Evolutionary conservation across 2,113 vertebrate species (phyloP), one percentile per base, ranked within the genome.

Genomic region (Stictonetta naevosa): DNA sequence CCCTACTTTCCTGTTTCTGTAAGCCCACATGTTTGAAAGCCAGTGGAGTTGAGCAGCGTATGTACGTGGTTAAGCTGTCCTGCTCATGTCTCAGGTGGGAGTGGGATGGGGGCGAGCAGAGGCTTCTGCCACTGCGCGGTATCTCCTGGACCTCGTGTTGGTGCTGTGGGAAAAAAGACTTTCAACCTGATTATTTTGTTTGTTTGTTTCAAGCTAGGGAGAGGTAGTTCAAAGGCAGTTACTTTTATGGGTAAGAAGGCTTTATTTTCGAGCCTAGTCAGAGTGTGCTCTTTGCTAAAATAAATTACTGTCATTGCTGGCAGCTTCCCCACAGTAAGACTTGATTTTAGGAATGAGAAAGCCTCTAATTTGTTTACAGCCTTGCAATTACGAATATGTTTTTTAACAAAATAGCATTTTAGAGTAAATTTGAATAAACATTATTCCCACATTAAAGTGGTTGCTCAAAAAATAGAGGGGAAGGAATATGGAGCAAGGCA

Each of bases 191-290:
- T 18, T 88, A 26, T 23, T 50, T 52, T 52, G 6, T 23, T 50
- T 23, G 12, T 52, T 42, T 23, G 21, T 50, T 42, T 72, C 36
- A 82, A 88, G 77, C 33, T 79, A 34, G 50, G 78, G 78, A 92
- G 83, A 87, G 66, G 53, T 87, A 84, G 92, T 97, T 97, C 92
- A 96, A 96, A 96, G 83, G 66, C 80, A 93, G 29, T 91, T 95
- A 72, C 94, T 95, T 90, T 93, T 86, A 82, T 93, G 59, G 78
- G 83, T 48, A 76, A 90, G 77, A 53, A 93, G 53, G 53, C 67
- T 94, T 96, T 95, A 67, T 92, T 95, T 95, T 95, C 33, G 34
- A 86, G 80, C 80, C 76, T 31, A 84, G 93, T 75, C 48, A 92
- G 86, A 97, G 66, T 0, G 50, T 93, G 80, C 80, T 92, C 58